Base-by-base conservation (phyloP, 2,888 invertebrate genomes). In the Agrilus biguttatus region DNA sequence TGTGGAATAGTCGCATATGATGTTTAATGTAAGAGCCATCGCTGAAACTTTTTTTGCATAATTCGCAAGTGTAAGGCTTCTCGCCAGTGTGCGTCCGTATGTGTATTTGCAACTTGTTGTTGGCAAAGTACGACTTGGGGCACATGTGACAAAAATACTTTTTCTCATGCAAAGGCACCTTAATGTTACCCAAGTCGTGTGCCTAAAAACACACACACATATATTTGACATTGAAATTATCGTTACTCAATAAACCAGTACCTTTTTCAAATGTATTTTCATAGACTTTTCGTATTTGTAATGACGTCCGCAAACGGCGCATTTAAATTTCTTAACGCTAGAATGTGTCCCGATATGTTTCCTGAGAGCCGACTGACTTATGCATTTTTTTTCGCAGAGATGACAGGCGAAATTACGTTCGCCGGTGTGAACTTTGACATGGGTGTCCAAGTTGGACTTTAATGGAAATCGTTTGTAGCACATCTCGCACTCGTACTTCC, bases 11-110 rank as follows among this genome's bases (percentile, higher is more conserved):
- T 69, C 72, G 68, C 67, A 72, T 47, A 70, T 73, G 49, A 67
- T 64, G 58, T 14, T 70, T 68, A 14, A 73, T 67, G 47, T 75
- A 75, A 0, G 69, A 71, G 48, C 74, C 70, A 51, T 73, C 73
- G 12, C 56, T 72, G 44, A 61, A 61, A 39, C 54, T 47, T 40
- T 60, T 61, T 10, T 56, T 53, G 46, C 61, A 61, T 42, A 53
- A 46, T 7, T 55, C 49, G 47, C 61, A 62, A n/a, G 50, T 48
- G 42, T 59, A 62, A 1, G 60, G 60, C 37, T 55, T 45, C 21
- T 60, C 59, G 0, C 60, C 60, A 2, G 58, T 57, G 44, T 61
- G 61, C 3, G 55, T 57, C 21, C 60, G 44, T 17, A 61, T 51
- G 45, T 62, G 62, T 45, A 59, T 61, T 40, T 62, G 56, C 35